phyloP scores from a whole-genome alignment of 2,113 vertebrate species.

The Raja brachyura region DNA sequence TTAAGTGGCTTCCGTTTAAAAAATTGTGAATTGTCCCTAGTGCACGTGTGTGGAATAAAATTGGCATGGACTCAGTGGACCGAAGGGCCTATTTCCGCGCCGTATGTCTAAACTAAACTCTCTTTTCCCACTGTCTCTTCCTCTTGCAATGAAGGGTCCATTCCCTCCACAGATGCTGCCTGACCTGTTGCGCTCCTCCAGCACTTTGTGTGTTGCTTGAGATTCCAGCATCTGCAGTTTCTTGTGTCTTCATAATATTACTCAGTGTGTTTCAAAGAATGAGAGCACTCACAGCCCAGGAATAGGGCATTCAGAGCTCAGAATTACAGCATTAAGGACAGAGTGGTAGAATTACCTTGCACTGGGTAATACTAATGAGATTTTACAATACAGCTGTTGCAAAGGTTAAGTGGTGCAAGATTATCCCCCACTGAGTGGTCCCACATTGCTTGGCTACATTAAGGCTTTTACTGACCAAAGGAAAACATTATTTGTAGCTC shows the following conservation, averaged over 20 bases:
- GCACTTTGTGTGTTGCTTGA: no score
- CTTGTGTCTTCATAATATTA: neutral
- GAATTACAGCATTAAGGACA: neutral
- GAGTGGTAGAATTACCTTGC: neutral
- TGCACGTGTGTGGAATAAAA: no score
- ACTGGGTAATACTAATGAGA: constrained; percentile 2
- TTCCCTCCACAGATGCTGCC: no score
- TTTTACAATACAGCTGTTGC: neutral
- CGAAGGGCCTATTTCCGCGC: no score
- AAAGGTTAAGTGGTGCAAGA: neutral
- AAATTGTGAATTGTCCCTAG: no score
- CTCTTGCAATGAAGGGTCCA: no score
- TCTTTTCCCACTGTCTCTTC: no score
- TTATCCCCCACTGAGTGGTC: neutral
- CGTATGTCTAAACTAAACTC: no score
- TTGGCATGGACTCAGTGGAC: no score
- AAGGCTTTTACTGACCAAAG: neutral
- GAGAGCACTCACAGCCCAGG: neutral
- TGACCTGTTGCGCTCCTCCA: no score
- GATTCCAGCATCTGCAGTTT: no score
- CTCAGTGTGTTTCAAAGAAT: neutral
- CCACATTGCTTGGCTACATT: neutral
- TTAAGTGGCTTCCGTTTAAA: no score
- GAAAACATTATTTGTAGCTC: neutral
- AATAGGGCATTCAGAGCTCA: neutral